Base-by-base conservation (phyloP, 2,113 vertebrate species). In the Hypomesus transpacificus region DNA sequence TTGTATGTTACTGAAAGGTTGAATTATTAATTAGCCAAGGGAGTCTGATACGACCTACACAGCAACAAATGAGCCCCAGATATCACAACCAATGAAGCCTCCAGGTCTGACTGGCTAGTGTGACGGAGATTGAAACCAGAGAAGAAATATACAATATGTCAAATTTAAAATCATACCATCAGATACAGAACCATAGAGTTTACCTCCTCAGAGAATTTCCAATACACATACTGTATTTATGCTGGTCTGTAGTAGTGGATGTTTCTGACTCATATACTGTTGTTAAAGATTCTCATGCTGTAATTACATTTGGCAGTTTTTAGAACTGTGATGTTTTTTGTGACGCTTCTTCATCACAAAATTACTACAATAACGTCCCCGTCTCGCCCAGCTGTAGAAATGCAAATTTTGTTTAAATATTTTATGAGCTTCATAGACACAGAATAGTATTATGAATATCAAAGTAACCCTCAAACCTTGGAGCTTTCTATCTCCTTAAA, bases 1-100 rank as follows among this genome's bases (percentile, higher is more conserved):
- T 73, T 22, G 59, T 4, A 31, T 79, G 78, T 75, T 75, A 31
- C 70, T 52, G 73, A 56, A 75, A 77, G 79, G 78, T 82, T 65
- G 69, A 56, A 66, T 71, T 78, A 67, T 75, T 34, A 54, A 82
- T 61, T 76, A 70, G 11, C 68, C 18, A 24, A 68, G 71, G 80
- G 80, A 85, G 68, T 68, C 14, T 59, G 11, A 26, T 28, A 1
- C 26, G 5, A 28, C 26, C 24, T 26, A 61, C 57, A 5, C 57
- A 21, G 21, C n/a, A 59, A 59, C 57, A 57, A 9, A 57, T 57
- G 54, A n/a, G n/a, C 18, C 20, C 20, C 20, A n/a, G 20, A 57
- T 20, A 57, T 57, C 54, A 57, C 18, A 57, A 57, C 54, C 54
- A 57, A 46, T 46, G 9, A 46, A n/a, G 54, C 9, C 54, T 57